A percentile compares a stretch with the other conserved stretches of the same genome.
Conservation (phyloP, 2,888 invertebrate species). For the Tinea trinotella region DNA sequence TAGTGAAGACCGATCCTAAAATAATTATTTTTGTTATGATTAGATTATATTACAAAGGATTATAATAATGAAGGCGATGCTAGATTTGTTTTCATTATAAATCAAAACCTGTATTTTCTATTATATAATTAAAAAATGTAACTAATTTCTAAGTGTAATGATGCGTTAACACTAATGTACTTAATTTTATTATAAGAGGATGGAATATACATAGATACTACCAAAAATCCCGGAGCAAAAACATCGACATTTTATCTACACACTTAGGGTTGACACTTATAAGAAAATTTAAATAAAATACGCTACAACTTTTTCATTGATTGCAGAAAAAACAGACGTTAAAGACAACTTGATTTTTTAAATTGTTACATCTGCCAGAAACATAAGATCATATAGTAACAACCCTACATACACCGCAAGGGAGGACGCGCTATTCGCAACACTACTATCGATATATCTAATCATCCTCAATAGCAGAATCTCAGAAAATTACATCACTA, state of each 20-base stretch:
- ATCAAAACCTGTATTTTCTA: background rate
- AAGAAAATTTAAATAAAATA: no score
- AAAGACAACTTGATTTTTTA: no score
- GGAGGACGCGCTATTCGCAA: background rate
- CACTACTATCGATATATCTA: conserved; percentile 6
- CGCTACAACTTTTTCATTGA: background rate
- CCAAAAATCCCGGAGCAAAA: background rate
- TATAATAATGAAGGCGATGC: background rate
- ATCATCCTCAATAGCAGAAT: background rate
- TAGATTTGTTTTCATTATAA: background rate
- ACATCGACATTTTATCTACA: background rate
- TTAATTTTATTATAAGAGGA: background rate
- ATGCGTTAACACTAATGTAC: background rate
- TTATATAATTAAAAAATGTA: background rate
- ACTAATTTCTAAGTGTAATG: background rate
- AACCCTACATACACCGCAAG: background rate
- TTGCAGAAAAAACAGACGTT: no score
- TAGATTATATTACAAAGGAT: no score
- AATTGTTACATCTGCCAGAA: no score
- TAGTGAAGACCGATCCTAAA: no score
- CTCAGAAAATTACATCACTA: conserved; percentile 9
- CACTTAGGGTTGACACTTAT: no score
- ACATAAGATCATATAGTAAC: no score
- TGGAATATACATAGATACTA: conserved; percentile 9
- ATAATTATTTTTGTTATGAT: no score